These are phyloP conservation scores for Chlorodrepanis virens DNA, from an alignment of 2,113 vertebrate genomes.

Conservation along the genomic window DNA sequence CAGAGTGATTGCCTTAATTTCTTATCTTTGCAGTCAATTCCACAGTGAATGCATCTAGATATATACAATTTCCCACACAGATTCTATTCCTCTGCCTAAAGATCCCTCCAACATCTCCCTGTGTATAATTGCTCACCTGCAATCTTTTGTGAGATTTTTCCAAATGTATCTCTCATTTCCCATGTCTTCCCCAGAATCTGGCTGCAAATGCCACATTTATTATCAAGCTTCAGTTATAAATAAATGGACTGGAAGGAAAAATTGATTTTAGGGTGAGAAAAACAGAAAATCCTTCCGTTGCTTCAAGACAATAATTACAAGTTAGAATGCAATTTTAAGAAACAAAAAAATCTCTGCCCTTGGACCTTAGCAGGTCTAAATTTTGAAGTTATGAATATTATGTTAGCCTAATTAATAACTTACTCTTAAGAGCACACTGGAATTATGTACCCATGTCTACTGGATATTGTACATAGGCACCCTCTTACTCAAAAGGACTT, in stretches of 20 bases:
- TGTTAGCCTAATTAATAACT: not conserved
- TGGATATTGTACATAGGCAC: not conserved
- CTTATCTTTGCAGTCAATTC: not conserved
- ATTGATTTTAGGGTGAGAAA: not conserved
- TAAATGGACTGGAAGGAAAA: not conserved
- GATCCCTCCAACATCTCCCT: not conserved
- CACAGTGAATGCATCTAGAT: not conserved
- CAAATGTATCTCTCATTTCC: rapidly evolving
- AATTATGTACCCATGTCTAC: not conserved
- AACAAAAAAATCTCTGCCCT: not conserved
- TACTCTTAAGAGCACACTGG: not conserved
- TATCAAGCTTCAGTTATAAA: not conserved
- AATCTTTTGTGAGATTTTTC: not conserved
- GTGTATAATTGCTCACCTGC: not conserved
- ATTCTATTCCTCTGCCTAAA: not conserved
- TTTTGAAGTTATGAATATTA: not conserved
- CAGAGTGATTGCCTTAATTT: not conserved
- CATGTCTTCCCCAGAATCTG: not conserved
- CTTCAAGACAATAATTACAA: not conserved
- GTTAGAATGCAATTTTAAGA: not conserved
- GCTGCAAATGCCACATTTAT: not conserved
- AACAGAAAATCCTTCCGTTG: not conserved
- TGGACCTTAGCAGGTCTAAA: not conserved
- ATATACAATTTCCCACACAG: not conserved
- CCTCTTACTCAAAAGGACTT: not conserved